Percentiles rank a stretch among this genome's conserved stretches.
Evolutionary conservation across 2,888 invertebrate species (phyloP).

Genomic region (Eristalis arbustorum): DNA sequence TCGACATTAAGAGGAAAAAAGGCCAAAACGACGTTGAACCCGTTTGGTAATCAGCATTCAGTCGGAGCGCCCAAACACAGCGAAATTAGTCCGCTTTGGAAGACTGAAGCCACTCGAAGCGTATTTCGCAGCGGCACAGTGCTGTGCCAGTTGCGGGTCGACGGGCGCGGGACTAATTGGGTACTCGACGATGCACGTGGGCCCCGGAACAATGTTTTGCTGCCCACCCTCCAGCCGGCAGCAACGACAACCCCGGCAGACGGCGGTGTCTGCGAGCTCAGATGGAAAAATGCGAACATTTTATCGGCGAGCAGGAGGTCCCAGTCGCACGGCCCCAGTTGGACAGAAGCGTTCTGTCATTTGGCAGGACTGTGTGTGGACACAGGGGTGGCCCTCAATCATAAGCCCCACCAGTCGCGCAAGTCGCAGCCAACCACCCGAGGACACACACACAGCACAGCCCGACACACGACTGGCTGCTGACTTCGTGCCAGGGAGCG

Average conservation of each 20-base stretch:
- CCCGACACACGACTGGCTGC: slow-evolving; percentile 53
- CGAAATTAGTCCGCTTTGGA: slow-evolving; percentile 33
- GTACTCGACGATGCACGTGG: slow-evolving; percentile 59
- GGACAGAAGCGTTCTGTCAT: slow-evolving; percentile 27
- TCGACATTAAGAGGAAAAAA: slow-evolving; percentile 21
- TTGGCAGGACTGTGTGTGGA: slow-evolving; percentile 32
- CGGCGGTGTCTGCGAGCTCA: not conserved
- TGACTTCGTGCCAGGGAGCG: no score
- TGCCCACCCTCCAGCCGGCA: not conserved
- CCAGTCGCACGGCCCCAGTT: not conserved
- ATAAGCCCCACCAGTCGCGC: no score
- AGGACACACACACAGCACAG: slow-evolving; percentile 17
- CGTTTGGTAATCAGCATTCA: slow-evolving; percentile 7
- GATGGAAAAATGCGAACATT: slow-evolving; percentile 35
- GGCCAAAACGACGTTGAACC: slow-evolving; percentile 13
- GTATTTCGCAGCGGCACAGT: slow-evolving; percentile 16
- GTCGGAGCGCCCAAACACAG: not conserved
- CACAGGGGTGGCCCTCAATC: not conserved
- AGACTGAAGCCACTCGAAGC: slow-evolving; percentile 14
- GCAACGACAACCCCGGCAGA: not conserved
- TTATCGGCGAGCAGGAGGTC: slow-evolving; percentile 23
- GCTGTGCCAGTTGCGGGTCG: not conserved
- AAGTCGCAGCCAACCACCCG: not conserved
- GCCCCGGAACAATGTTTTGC: slow-evolving; percentile 16
- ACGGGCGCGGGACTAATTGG: slow-evolving; percentile 58